Evolutionary conservation across 2,888 invertebrate species (phyloP), one percentile per base, ranked within the genome.

Genomic region (Drosophila austrosaltans): DNA sequence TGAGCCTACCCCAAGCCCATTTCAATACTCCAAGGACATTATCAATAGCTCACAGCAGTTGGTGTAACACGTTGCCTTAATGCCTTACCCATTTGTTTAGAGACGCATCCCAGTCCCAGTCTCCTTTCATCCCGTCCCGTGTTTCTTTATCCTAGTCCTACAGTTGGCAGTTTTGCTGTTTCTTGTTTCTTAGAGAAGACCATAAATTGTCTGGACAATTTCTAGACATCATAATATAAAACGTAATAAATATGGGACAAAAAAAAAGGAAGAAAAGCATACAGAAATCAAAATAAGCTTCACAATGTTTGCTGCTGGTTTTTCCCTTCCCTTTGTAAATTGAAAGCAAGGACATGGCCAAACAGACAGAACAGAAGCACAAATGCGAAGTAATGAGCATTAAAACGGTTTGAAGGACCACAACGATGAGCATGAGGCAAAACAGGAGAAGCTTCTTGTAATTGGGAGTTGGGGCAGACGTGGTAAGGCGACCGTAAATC

Each of bases 211-310:
- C 85, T 77, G 75, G 75, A 70, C 77, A 65, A 70, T 69, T 75
- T 73, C 69, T 75, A 89, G 85, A 85, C 87, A 87, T 89, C 87
- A 85, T 82, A 89, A 87, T 85, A 82, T 75, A 78, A 76, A 76
- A 77, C 78, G 80, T 75, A 82, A 89, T 89, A 85, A 89, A 85
- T 82, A 84, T 73, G 75, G 69, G 73, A 67, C 63, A 71, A 71
- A 67, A 68, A 61, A 68, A 70, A 66, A 68, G 5, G 3, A 28
- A 28, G 3, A 28, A 28, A 71, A 79, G 62, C 63, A 64, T 72
- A 80, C 65, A 63, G 69, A 87, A 82, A 85, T 82, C 82, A 80
- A 82, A 85, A 78, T 78, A 85, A 87, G 78, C 82, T 70, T 39
- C 53, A 36, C 58, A 62, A 36, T 59, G 40, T 48, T 53, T 63